These are phyloP conservation scores for Tetanocera ferruginea DNA, from an alignment of 2,888 invertebrate species.

Conservation along the genomic window DNA sequence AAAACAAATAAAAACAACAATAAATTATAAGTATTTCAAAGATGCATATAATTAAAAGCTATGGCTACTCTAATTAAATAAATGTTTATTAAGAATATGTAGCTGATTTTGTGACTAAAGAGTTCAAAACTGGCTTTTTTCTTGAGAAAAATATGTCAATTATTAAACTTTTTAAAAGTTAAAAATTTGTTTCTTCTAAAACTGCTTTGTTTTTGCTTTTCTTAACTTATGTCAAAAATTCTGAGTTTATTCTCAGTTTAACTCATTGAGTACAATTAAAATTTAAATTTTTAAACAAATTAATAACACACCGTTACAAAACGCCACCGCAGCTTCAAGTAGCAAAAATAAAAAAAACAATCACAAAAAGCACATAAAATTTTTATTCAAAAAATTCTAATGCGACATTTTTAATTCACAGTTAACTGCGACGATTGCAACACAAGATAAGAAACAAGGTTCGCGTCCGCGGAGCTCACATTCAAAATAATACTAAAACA, in stretches of 20 bases:
- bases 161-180: too few relatives aligned
- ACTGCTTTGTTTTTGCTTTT: too few relatives aligned
- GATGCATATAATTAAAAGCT: neutral
- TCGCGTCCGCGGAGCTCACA: slow-evolving; percentile 1
- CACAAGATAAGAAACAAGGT: neutral
- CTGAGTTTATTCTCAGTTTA: too few relatives aligned
- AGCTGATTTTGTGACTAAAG: too few relatives aligned
- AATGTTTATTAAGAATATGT: neutral
- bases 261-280: too few relatives aligned
- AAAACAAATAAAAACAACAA: neutral
- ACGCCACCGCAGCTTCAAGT: too few relatives aligned
- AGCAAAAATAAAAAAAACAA: neutral
- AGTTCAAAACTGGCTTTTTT: too few relatives aligned
- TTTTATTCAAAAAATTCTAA: neutral
- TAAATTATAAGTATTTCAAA: neutral
- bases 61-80: neutral
- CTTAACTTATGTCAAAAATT: too few relatives aligned
- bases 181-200: too few relatives aligned
- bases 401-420: neutral
- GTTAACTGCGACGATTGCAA: slow-evolving; percentile 5
- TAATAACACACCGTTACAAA: too few relatives aligned
- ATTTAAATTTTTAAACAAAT: too few relatives aligned
- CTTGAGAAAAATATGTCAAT: too few relatives aligned
- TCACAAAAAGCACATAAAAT: slow-evolving; percentile 1
- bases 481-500: slow-evolving; percentile 34